Base-by-base conservation (phyloP, 2,888 invertebrate genomes). In the Drosophila neutralis region DNA sequence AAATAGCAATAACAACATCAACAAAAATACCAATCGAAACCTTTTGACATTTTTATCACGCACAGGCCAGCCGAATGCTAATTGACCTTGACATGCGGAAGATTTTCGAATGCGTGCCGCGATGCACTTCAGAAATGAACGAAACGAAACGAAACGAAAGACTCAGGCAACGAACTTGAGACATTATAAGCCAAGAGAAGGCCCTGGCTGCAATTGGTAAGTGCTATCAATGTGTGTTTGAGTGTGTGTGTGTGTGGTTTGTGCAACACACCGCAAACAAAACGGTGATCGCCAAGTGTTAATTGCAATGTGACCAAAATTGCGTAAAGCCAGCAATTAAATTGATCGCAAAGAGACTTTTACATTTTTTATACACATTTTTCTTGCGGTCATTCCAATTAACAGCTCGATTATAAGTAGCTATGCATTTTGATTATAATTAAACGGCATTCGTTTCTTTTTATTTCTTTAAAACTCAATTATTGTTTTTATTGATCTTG, bases 41-140 rank as follows among this genome's bases (percentile, higher is more conserved):
- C 85, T 88, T 89, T 89, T 86, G 89, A 86, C 85, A 86, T 86
- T 86, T 86, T 86, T 86, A 86, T 86, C 89, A 86, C 89, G 89
- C 89, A 84, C 73, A 75, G 67, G 51, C 52, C 71, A 67, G 70
- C 58, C 63, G 76, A 80, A 82, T 86, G 89, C 87, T 87, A 87
- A 87, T 87, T 87, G 87, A 87, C 87, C 87, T 89, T 87, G 87
- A 87, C 89, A 89, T 82, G 87, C 89, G 89, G 87, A 87, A 87
- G 89, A 87, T 87, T 76, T 86, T 77, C 61, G 67, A 76, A 70
- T 76, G 76, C 73, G 76, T 68, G 72, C 60, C 52, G 54, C 66
- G 70, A 53, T 83, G 83, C 83, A 87, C 83, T 83, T 83, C 77
- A 83, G 56, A 72, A 57, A 60, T 54, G 61, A 73, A 40, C 36